Evolutionary conservation across 2,797 vertebrate species (phyloP).

Genomic region (Nannoperca australis): DNA sequence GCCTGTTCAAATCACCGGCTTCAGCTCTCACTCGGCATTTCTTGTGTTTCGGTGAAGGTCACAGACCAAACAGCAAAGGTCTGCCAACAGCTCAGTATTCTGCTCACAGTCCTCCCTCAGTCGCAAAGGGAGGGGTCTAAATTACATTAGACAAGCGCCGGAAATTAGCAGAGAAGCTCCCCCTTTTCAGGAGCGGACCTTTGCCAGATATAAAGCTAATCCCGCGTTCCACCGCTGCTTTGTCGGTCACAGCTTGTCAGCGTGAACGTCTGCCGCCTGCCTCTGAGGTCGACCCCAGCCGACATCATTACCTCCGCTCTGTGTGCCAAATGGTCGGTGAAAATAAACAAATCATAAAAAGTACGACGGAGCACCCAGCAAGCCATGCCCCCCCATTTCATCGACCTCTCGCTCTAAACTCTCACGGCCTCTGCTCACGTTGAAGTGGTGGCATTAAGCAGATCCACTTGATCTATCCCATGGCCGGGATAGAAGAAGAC

Average conservation of each 20-base stretch:
- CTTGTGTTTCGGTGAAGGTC: conserved; percentile 78
- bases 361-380: conserved; percentile 40
- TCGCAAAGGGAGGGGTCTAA: conserved; percentile 45
- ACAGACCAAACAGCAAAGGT: conserved; percentile 70
- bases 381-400: conserved; percentile 27
- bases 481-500: conserved; percentile 45
- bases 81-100: conserved; percentile 68
- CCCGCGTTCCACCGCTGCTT: conserved; percentile 63
- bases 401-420: conserved; percentile 34
- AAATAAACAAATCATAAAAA: conserved; percentile 64
- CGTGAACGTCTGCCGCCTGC: conserved; percentile 45
- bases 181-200: conserved; percentile 51
- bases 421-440: conserved; percentile 14
- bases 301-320: conserved; percentile 49
- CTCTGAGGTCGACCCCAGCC: conserved; percentile 52
- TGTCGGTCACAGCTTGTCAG: conserved; percentile 64
- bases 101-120: conserved; percentile 43
- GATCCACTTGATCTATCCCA: conserved; percentile 52
- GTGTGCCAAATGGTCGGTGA: conserved; percentile 38
- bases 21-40: conserved; percentile 63
- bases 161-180: conserved; percentile 52
- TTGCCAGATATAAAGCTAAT: conserved; percentile 67
- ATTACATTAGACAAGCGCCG: conserved; percentile 45
- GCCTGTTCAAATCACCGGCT: conserved; percentile 64
- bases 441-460: conserved; percentile 54